These are phyloP conservation scores for Anguilla anguilla DNA, from an alignment of 2,797 vertebrate species.

Conservation along the genomic window DNA sequence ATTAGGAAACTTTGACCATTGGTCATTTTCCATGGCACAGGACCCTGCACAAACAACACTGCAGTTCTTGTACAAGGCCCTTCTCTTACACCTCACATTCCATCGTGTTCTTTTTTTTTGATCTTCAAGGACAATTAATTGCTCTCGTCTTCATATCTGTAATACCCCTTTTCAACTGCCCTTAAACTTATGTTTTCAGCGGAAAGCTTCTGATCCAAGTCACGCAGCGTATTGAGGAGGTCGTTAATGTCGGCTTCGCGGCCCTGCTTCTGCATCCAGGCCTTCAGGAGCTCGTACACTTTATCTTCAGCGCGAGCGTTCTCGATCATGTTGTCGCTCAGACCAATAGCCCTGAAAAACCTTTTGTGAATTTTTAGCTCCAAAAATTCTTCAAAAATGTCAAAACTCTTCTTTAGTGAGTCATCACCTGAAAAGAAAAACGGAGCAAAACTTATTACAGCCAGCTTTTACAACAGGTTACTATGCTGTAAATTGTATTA, in stretches of 20 bases:
- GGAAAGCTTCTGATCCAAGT: constrained; percentile 75
- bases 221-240: constrained; percentile 68
- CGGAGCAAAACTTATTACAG: background rate
- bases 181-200: constrained; percentile 73
- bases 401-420: constrained; percentile 77
- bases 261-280: constrained; percentile 79
- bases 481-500: background rate
- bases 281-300: constrained; percentile 77
- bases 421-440: constrained; percentile 63
- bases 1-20: background rate
- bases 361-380: constrained; percentile 77
- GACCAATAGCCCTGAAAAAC: constrained; percentile 77
- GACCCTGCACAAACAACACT: background rate
- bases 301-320: constrained; percentile 64
- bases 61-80: constrained; percentile 1
- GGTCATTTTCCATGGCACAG: background rate
- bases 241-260: constrained; percentile 77
- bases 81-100: constrained; percentile 15
- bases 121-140: constrained; percentile 29
- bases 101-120: constrained; percentile 37
- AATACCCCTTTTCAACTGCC: constrained; percentile 70
- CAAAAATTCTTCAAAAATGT: constrained; percentile 74
- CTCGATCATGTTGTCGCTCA: constrained; percentile 77
- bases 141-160: constrained; percentile 59
- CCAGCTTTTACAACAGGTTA: background rate